Evolutionary conservation across 2,888 invertebrate species (phyloP).

Genomic region (Alviniconcha strummeri): DNA sequence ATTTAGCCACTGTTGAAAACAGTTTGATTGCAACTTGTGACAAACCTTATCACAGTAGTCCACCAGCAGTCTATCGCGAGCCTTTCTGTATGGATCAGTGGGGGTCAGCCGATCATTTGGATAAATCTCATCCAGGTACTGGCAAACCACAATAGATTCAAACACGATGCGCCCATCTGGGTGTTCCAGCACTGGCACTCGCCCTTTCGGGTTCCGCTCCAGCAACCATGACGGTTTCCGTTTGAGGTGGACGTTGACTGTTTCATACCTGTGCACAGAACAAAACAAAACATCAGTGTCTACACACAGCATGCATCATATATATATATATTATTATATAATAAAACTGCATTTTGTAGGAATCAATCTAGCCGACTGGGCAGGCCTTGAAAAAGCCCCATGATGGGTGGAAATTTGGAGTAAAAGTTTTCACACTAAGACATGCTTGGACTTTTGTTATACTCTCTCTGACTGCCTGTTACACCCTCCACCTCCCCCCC

Average conservation of each 20-base stretch:
- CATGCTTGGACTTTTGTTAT: no score
- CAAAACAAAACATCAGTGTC: background rate
- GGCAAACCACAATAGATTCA: slow-evolving; percentile 77
- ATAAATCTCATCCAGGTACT: slow-evolving; percentile 78
- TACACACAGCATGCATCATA: no score
- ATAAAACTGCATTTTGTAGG: no score
- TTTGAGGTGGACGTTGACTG: slow-evolving; percentile 76
- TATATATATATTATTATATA: no score
- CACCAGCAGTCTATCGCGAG: slow-evolving; percentile 60
- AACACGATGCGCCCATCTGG: slow-evolving; percentile 74
- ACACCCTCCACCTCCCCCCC: no score
- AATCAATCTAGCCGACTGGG: no score
- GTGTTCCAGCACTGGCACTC: slow-evolving; percentile 74
- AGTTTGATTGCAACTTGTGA: background rate
- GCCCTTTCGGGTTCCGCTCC: slow-evolving; percentile 75
- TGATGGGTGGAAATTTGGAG: no score
- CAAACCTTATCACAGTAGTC: slow-evolving; percentile 59
- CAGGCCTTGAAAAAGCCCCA: no score
- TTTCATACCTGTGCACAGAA: slow-evolving; percentile 69
- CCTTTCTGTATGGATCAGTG: slow-evolving; percentile 71
- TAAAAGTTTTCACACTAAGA: no score
- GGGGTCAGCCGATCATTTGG: slow-evolving; percentile 76
- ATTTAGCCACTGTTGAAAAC: no score
- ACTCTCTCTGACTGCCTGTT: no score
- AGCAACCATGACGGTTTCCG: slow-evolving; percentile 77